Conservation (phyloP, 2,888 invertebrate genomes). For the Hemithea aestivaria region DNA sequence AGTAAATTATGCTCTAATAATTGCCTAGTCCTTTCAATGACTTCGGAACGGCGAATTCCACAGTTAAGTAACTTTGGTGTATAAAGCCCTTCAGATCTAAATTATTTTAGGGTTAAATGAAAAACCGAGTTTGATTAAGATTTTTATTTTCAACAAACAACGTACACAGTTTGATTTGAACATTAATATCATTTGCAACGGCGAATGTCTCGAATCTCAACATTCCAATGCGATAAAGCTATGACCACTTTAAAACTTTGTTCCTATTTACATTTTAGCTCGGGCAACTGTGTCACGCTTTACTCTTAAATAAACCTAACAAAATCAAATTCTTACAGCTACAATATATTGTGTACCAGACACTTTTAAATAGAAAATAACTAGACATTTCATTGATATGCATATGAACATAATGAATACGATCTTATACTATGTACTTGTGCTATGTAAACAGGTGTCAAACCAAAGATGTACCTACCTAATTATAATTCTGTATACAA, state of each 20-base stretch:
- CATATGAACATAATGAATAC: constrained; percentile 10
- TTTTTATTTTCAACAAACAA: constrained; percentile 25
- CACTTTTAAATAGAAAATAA: constrained; percentile 33
- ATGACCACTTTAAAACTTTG: too few relatives aligned
- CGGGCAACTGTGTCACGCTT: background rate
- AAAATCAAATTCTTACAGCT: constrained; percentile 16
- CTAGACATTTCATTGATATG: constrained; percentile 20
- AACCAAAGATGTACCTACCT: constrained; percentile 4
- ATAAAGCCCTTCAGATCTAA: too few relatives aligned
- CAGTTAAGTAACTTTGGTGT: too few relatives aligned
- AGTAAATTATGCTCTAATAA: too few relatives aligned
- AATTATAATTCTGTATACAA: too few relatives aligned
- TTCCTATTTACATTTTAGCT: too few relatives aligned
- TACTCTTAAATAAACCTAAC: constrained; percentile 10
- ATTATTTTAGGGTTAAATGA: too few relatives aligned
- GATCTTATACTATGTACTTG: background rate
- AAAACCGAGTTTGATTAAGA: constrained; percentile 4
- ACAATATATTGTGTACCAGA: constrained; percentile 47
- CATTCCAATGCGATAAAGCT: too few relatives aligned
- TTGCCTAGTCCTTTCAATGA: too few relatives aligned
- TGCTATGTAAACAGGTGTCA: background rate
- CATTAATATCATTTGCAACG: constrained; percentile 21
- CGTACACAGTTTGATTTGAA: constrained; percentile 11
- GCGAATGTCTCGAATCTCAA: background rate
- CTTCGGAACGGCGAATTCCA: too few relatives aligned